Base-by-base conservation (phyloP, 2,113 vertebrate genomes). In the Trochalopteron elliotii region DNA sequence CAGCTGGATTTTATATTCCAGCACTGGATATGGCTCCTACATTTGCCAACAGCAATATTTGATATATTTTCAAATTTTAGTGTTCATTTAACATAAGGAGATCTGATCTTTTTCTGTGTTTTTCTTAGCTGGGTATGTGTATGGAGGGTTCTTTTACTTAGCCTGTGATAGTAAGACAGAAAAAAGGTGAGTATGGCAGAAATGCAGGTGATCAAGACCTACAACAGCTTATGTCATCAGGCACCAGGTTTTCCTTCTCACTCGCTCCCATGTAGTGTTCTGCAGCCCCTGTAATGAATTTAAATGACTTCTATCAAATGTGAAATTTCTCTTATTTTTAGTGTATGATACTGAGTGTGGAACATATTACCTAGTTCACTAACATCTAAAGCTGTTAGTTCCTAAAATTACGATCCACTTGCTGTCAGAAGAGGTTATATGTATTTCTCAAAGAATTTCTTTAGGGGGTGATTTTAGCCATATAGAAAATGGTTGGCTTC, bases 401-500 rank as follows among this genome's bases (percentile, higher is more conserved):
- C 95, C 89, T 96, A 92, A 85, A 96, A 94, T 85, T 55, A 23
- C 11, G 20, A 87, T 86, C 85, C 82, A 81, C 3, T 96, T 96
- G 77, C 78, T 90, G 50, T 94, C 76, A 76, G 80, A 96, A 92
- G 53, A 81, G 56, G 53, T 74, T 78, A 30, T 61, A 75, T 80
- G 55, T 90, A 55, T 84, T 97, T 96, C 74, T 86, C 76, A 92
- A 85, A 92, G 79, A 96, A 94, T 95, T 83, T 85, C 90, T 82
- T 60, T 40, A 77, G 52, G 83, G 76, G 75, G 63, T 47, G 47
- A 64, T 96, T 96, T 87, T 91, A 96, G 75, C 84, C 67, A 59
- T 50, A 53, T 33, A 89, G 75, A 28, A 64, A 95, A 86, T 90
- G 53, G 27, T 81, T 97, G 91, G 82, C 89, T 96, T 64, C 81